phyloP scores from a whole-genome alignment of 37 sponge, comb jelly and placozoan genomes.

The Chondrosia reniformis region DNA sequence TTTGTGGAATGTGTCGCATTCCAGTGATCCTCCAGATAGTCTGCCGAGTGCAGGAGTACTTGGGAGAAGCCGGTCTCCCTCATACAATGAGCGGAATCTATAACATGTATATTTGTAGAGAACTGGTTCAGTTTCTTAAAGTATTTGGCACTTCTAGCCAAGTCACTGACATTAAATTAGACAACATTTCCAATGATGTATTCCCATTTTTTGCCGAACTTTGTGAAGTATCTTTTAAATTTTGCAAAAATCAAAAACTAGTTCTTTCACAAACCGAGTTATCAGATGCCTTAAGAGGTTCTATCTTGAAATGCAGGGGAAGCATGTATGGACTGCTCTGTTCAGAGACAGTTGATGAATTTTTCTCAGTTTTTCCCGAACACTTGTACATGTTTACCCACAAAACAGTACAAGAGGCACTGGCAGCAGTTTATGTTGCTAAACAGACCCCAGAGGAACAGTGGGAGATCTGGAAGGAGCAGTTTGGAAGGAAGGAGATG shows the following conservation, averaged over 20 bases:
- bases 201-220: not conserved
- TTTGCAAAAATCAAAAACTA: not conserved
- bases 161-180: not conserved
- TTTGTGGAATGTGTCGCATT: not conserved
- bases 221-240: not conserved
- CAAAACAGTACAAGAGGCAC: slow-evolving; percentile 3
- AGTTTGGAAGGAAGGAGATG: not conserved
- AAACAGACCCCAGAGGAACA: not conserved
- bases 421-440: not conserved
- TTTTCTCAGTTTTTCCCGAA: not conserved
- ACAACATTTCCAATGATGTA: not conserved
- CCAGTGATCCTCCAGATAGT: slow-evolving; percentile 2
- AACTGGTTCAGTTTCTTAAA: not conserved
- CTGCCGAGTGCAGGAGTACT: not conserved
- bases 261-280: not conserved
- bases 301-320: not conserved
- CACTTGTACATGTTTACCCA: not conserved
- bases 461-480: not conserved
- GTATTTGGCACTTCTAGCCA: not conserved
- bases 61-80: not conserved
- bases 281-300: not conserved
- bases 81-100: not conserved
- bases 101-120: not conserved
- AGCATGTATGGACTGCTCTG: slow-evolving; percentile 8
- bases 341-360: not conserved